These are phyloP conservation scores for Cynoglossus semilaevis DNA, from an alignment of 2,113 vertebrate genomes.

Conservation along the genomic window DNA sequence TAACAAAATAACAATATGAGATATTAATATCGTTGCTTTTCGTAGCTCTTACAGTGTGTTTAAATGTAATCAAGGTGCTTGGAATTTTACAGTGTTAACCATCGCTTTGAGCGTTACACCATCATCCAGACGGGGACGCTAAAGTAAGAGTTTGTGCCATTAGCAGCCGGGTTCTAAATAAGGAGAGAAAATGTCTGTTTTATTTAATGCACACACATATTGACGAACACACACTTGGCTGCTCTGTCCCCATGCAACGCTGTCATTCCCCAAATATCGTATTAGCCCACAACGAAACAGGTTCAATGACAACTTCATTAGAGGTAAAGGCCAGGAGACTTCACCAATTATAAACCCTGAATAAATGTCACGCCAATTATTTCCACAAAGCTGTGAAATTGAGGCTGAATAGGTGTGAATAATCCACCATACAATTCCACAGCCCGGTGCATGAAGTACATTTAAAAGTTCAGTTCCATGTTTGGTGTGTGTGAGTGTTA, in stretches of 20 bases:
- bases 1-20: background rate
- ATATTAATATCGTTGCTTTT: no score
- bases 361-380: constrained; percentile 66
- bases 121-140: no score
- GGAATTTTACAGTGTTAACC: no score
- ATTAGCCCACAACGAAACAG: constrained; percentile 46
- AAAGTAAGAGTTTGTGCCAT: no score
- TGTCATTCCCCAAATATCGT: constrained; percentile 32
- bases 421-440: constrained; percentile 56
- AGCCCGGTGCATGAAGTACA: constrained; percentile 35
- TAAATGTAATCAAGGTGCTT: no score
- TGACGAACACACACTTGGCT: constrained; percentile 9
- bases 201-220: no score
- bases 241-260: constrained; percentile 20
- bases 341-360: constrained; percentile 61
- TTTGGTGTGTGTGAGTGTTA: constrained; percentile 3
- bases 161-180: no score
- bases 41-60: no score
- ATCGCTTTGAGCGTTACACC: no score
- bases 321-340: constrained; percentile 50
- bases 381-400: constrained; percentile 66
- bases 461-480: constrained; percentile 29
- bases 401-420: constrained; percentile 58
- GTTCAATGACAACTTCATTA: constrained; percentile 67
- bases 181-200: no score